Evolutionary conservation across 2,888 invertebrate genomes (phyloP).

Genomic region (Heteromurus nitidus): DNA sequence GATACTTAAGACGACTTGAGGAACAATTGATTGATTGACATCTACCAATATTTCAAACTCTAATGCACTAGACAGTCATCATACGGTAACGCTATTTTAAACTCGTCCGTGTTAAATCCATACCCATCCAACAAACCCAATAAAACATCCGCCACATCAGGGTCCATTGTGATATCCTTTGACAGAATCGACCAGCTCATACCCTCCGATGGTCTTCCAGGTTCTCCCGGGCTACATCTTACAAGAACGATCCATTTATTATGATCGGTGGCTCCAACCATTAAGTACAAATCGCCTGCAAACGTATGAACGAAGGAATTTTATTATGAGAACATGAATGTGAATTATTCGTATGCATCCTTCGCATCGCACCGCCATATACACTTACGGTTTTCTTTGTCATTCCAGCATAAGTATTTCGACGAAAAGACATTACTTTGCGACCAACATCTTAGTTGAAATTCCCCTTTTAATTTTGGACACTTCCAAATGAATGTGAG

Average conservation of each 20-base stretch:
- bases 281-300: slow-evolving; percentile 53
- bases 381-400: slow-evolving; percentile 44
- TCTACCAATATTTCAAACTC: too few relatives aligned
- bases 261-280: slow-evolving; percentile 61
- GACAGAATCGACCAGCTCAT: slow-evolving; percentile 58
- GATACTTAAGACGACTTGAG: too few relatives aligned
- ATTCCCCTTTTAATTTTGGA: slow-evolving; percentile 40
- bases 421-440: slow-evolving; percentile 14
- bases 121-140: slow-evolving; percentile 62
- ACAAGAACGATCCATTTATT: slow-evolving; percentile 46
- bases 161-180: slow-evolving; percentile 23
- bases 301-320: too few relatives aligned
- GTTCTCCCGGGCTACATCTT: slow-evolving; percentile 57
- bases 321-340: neutral
- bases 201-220: slow-evolving; percentile 36
- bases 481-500: slow-evolving; percentile 34
- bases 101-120: slow-evolving; percentile 55
- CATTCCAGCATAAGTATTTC: slow-evolving; percentile 53
- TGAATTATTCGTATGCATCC: neutral
- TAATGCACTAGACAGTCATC: slow-evolving; percentile 18
- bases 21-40: too few relatives aligned
- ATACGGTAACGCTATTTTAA: slow-evolving; percentile 37
- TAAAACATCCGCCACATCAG: slow-evolving; percentile 33
- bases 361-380: too few relatives aligned
- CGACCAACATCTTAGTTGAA: slow-evolving; percentile 39